Base-by-base conservation (phyloP, 2,113 vertebrate species). In the Solenodon paradoxus region DNA sequence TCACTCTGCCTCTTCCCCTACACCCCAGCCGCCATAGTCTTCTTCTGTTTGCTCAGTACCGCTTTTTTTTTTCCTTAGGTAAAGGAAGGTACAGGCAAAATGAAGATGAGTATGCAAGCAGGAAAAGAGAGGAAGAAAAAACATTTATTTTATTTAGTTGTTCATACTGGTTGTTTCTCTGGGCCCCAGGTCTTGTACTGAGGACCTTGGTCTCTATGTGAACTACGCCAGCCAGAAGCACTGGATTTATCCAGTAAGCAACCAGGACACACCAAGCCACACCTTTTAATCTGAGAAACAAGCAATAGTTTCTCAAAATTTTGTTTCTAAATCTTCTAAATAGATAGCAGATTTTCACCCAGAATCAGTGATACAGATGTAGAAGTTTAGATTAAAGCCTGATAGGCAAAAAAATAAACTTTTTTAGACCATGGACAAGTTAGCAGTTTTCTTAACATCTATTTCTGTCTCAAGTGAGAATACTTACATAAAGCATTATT, bases 391-490 rank as follows among this genome's bases (percentile, higher is more conserved):
- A 17, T 57, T 74, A 59, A 93, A 78, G 61, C 30, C 15, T 74
- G 20, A 40, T 55, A 57, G 19, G 13, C 16, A 57, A 38, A 69
- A 55, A 87, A 63, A 45, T 92, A 61, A 86, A 69, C 26, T 55
- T 80, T 91, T 63, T 63, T 64, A 92, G 69, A 38, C 66, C 32
- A 42, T 64, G 24, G 75, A 63, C 57, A 78, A 57, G 2, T 92
- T 35, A 77, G 30, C 9, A 17, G 30, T 82, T 87, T 82, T 71
- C 47, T 95, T 95, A 55, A 81, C n/a, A 71, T 82, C 89, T 82
- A 26, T 84, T 94, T 90, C 83, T 71, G 22, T 59, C 24, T 97
- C 38, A 95, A 64, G 45, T 88, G 71, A 71, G 40, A 94, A 93
- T 88, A 78, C 32, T 81, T 91, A 38, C 6, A 40, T 63, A 49